Conservation (phyloP, 2,888 invertebrate genomes). For the Pilophorus perplexus region DNA sequence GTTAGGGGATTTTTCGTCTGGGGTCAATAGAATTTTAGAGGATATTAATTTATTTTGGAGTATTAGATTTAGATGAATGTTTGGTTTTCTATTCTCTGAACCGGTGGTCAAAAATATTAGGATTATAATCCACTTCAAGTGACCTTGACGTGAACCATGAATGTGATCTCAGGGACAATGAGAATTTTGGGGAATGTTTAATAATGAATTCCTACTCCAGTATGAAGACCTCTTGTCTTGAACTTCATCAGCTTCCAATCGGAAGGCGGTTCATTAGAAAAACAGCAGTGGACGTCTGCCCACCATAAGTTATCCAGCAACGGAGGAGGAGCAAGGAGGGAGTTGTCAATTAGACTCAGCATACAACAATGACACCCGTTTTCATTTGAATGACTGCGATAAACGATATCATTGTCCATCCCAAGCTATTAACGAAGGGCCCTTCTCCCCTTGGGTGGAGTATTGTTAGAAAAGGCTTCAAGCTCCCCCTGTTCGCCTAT, state of each 20-base stretch:
- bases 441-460: background rate
- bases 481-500: constrained; percentile 28
- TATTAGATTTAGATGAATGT: too few species aligned
- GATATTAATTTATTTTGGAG: too few species aligned
- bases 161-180: too few species aligned
- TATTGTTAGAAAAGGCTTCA: constrained; percentile 9
- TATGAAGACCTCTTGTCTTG: too few species aligned
- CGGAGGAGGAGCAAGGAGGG: constrained; percentile 14
- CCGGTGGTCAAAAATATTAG: too few species aligned
- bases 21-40: too few species aligned
- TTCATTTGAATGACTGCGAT: constrained; percentile 36
- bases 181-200: too few species aligned
- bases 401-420: constrained; percentile 40
- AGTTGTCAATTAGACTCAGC: constrained; percentile 38
- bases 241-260: constrained; percentile 23
- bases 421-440: constrained; percentile 14
- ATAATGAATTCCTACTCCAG: too few species aligned
- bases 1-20: too few species aligned
- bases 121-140: too few species aligned
- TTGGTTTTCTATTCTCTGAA: too few species aligned
- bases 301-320: constrained; percentile 16
- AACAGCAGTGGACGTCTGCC: constrained; percentile 3
- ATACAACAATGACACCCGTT: constrained; percentile 40
- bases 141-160: too few species aligned
- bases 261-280: constrained; percentile 27